These are phyloP conservation scores for Thryonomys swinderianus DNA, from an alignment of 2,113 vertebrate species.

Conservation along the genomic window DNA sequence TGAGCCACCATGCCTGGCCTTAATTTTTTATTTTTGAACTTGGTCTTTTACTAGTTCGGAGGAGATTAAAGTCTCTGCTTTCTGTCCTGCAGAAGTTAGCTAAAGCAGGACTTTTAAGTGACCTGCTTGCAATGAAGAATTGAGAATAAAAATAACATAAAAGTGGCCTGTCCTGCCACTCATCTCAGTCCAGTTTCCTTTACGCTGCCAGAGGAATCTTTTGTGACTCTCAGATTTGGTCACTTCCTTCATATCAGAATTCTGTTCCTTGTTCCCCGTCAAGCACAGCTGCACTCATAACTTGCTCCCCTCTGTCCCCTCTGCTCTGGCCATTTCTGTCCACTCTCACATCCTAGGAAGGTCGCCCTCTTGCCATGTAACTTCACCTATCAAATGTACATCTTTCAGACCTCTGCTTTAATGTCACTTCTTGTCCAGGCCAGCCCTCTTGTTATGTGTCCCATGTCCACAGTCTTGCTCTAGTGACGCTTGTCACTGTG, in stretches of 20 bases:
- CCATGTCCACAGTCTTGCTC: neutral
- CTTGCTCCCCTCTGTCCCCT: neutral
- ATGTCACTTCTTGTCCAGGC: neutral
- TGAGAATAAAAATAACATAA: no score
- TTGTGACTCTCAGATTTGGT: neutral
- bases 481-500: neutral
- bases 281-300: neutral
- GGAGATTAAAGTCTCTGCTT: neutral
- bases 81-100: neutral
- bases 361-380: neutral
- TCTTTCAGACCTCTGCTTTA: neutral
- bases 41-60: neutral
- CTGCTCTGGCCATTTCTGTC: neutral
- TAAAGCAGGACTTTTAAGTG: neutral
- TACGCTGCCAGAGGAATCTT: neutral
- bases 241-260: neutral
- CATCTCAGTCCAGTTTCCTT: neutral
- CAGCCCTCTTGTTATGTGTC: neutral
- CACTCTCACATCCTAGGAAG: neutral
- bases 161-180: neutral
- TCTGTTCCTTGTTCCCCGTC: neutral
- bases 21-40: neutral
- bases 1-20: no score
- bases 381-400: neutral
- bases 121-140: neutral